Percentiles rank a stretch among this genome's conserved stretches.
phyloP scores from a whole-genome alignment of 2,113 vertebrate species.

The Aegotheles bennettii region DNA sequence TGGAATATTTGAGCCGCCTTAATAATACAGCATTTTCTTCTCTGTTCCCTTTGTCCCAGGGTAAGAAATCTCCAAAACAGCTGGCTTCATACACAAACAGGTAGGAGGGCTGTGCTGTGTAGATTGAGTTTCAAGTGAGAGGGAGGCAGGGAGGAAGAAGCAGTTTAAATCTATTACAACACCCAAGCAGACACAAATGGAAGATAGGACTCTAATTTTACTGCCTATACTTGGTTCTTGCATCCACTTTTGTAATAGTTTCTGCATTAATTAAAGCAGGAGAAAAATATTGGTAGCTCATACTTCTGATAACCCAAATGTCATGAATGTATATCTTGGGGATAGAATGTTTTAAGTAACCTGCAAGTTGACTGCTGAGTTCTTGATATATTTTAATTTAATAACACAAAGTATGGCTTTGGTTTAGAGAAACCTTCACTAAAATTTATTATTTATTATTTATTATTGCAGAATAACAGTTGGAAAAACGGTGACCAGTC shows the following conservation, averaged over 20 bases:
- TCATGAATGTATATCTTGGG: background rate
- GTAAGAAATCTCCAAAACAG: conserved; percentile 81
- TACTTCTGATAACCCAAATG: background rate
- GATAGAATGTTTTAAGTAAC: background rate
- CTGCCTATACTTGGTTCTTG: background rate
- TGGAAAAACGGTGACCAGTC: conserved; percentile 72
- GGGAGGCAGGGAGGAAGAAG: background rate
- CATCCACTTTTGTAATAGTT: background rate
- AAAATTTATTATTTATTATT: background rate
- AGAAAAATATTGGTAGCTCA: background rate
- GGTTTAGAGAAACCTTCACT: background rate
- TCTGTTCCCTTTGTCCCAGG: conserved; percentile 51
- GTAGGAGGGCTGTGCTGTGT: conserved; percentile 51
- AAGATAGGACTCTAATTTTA: background rate
- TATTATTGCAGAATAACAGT: conserved; percentile 67
- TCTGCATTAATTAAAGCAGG: background rate
- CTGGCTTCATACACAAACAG: conserved; percentile 77
- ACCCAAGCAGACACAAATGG: background rate
- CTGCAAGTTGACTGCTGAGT: background rate
- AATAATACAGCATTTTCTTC: background rate
- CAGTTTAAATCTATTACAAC: background rate
- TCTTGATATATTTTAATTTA: background rate
- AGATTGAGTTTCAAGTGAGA: background rate
- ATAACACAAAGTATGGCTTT: background rate
- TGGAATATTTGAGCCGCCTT: background rate